A percentile compares a stretch with the other conserved stretches of the same genome.
Evolutionary conservation across 2,113 vertebrate species (phyloP).

Genomic region (Bufo gargarizans): DNA sequence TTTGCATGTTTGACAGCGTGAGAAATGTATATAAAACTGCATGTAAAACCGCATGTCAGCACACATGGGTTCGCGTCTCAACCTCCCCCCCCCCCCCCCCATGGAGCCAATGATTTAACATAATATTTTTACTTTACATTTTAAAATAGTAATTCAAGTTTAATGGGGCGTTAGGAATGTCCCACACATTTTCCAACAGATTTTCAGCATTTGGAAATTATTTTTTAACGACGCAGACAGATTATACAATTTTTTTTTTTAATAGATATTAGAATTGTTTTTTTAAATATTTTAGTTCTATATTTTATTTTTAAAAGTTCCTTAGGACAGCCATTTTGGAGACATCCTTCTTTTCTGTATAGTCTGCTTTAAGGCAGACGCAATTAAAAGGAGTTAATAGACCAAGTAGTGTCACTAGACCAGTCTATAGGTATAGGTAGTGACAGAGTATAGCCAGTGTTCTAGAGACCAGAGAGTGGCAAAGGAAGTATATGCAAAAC

Average conservation of each 20-base stretch:
- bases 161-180: neutral
- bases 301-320: neutral
- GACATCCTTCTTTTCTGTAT: neutral
- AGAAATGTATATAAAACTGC: constrained; percentile 2
- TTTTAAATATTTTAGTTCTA: neutral
- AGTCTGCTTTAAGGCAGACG: neutral
- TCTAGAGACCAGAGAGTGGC: no score
- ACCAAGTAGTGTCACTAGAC: no score
- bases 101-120: neutral
- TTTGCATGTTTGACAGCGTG: constrained; percentile 4
- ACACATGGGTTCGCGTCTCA: neutral
- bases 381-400: neutral
- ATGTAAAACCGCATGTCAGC: constrained; percentile 1
- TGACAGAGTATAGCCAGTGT: no score
- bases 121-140: neutral
- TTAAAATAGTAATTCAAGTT: neutral
- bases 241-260: no score
- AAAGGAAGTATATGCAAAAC: no score
- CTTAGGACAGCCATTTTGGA: neutral
- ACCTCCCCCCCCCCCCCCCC: neutral
- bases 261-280: neutral
- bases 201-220: neutral
- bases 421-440: no score
- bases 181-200: neutral
- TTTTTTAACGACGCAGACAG: neutral